Conservation (phyloP, 1,140 invertebrate species). For the Scaptodrosophila lebanonensis region DNA sequence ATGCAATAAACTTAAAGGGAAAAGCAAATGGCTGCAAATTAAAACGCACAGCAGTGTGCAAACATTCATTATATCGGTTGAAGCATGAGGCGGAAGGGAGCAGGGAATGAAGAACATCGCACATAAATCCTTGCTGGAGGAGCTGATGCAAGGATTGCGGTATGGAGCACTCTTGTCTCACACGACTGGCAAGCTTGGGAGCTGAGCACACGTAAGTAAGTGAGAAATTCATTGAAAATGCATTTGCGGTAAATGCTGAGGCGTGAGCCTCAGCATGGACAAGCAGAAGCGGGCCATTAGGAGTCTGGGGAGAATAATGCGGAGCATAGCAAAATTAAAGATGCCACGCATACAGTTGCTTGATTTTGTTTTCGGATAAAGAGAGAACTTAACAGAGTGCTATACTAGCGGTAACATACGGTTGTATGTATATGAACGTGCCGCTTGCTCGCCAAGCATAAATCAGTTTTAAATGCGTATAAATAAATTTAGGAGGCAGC, state of each 20-base stretch:
- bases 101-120: constrained; percentile 16
- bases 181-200: constrained; percentile 3
- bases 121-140: constrained; percentile 53
- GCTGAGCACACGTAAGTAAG: constrained; percentile 31
- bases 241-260: constrained; percentile 52
- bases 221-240: constrained; percentile 70
- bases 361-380: neutral
- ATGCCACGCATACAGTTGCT: constrained; percentile 54
- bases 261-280: constrained; percentile 6
- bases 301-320: constrained; percentile 10
- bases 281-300: neutral
- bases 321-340: constrained; percentile 60
- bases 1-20: constrained; percentile 28
- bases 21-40: constrained; percentile 2
- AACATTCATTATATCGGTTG: too few relatives aligned
- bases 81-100: too few relatives aligned
- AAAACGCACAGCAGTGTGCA: too few relatives aligned
- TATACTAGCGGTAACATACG: neutral
- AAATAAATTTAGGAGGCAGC: constrained; percentile 60
- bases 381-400: neutral
- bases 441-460: constrained; percentile 49
- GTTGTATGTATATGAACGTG: constrained; percentile 16
- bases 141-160: constrained; percentile 19
- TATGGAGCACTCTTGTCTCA: constrained; percentile 2
- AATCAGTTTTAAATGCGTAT: constrained; percentile 73